phyloP scores from a whole-genome alignment of 2,113 vertebrate genomes.

The Tragelaphus imberbis region DNA sequence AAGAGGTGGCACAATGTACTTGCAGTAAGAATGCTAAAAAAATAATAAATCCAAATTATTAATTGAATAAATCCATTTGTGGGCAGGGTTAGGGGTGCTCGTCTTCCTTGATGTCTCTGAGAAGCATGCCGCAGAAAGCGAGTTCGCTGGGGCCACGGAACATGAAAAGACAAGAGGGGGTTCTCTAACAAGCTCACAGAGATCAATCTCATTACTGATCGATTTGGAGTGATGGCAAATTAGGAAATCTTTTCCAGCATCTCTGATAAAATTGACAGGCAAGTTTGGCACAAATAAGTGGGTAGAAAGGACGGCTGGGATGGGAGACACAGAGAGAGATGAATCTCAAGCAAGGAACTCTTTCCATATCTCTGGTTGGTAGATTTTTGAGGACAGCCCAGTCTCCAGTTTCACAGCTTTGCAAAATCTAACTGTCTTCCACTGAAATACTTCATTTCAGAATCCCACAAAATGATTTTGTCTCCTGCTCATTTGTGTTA shows the following conservation, averaged over 20 bases:
- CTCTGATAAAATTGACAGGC: conserved; percentile 37
- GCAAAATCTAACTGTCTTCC: conserved; percentile 36
- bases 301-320: not conserved
- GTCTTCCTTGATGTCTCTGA: not conserved
- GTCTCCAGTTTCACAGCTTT: conserved; percentile 43
- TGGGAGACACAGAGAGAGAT: not conserved
- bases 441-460: not conserved
- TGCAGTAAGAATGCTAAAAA: not conserved
- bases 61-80: not conserved
- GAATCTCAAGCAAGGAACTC: not conserved
- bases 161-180: not conserved
- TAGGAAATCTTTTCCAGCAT: conserved; percentile 32
- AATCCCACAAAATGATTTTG: conserved; percentile 41
- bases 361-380: conserved; percentile 2
- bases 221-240: conserved; percentile 28
- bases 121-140: not conserved
- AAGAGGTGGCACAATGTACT: not conserved
- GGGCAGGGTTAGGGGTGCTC: not conserved
- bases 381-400: conserved; percentile 2
- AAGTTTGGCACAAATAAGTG: not conserved
- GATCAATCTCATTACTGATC: conserved; percentile 41
- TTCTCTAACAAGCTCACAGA: not conserved
- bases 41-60: not conserved
- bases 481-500: conserved; percentile 47
- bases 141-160: not conserved